Percentiles rank a stretch among this genome's conserved stretches.
Conservation (phyloP, 2,888 invertebrate genomes). For the Cephalotes varians region DNA sequence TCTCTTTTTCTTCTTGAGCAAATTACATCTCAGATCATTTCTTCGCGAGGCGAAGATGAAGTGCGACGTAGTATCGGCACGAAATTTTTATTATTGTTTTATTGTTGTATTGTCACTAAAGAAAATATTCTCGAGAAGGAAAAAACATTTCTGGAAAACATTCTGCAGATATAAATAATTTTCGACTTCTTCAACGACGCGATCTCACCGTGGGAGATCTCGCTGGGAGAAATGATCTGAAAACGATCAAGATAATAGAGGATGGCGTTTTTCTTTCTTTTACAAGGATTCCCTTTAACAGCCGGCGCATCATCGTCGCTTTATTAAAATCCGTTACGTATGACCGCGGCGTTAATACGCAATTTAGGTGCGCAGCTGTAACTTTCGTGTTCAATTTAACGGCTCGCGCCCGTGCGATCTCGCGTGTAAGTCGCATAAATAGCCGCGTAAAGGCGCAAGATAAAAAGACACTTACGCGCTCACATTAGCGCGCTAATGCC, state of each 20-base stretch:
- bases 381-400: conserved; percentile 50
- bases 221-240: background rate
- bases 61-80: background rate
- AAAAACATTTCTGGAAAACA: background rate
- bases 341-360: conserved; percentile 23
- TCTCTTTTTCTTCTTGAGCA: conserved; percentile 4
- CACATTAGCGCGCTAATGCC: conserved; percentile 44
- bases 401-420: background rate
- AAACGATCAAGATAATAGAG: background rate
- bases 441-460: conserved; percentile 30
- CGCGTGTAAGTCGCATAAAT: conserved; percentile 41
- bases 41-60: conserved; percentile 18
- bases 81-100: conserved; percentile 22
- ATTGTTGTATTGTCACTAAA: background rate
- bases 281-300: conserved; percentile 3
- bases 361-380: conserved; percentile 35
- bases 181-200: background rate
- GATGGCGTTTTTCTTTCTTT: background rate
- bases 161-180: background rate
- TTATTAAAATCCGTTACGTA: conserved; percentile 41
- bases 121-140: background rate
- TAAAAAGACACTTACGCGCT: conserved; percentile 43
- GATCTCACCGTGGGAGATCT: background rate
- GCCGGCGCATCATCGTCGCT: conserved; percentile 27
- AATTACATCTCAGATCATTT: conserved; percentile 30